phyloP scores from a whole-genome alignment of 92 coral and sea anemone species.

The Metridium senile region DNA sequence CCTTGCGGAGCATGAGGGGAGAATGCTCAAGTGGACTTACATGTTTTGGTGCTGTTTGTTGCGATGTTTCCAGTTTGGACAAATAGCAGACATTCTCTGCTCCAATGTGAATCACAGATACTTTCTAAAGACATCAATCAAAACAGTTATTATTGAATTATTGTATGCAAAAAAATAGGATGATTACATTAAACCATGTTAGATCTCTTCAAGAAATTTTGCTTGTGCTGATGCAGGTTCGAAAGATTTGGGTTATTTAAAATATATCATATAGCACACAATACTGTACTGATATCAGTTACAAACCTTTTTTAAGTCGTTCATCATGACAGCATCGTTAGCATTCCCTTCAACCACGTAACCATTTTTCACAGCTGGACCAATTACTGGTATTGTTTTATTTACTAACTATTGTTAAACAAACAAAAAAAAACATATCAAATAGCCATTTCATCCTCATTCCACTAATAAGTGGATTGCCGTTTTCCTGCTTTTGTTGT shows the following conservation, averaged over 20 bases:
- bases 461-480: no score
- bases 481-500: no score
- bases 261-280: not conserved
- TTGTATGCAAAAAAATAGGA: not conserved
- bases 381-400: no score
- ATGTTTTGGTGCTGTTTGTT: not conserved
- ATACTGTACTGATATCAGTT: not conserved
- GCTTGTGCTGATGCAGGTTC: no score
- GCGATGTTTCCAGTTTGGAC: slow-evolving; percentile 14
- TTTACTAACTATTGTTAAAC: not conserved
- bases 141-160: not conserved
- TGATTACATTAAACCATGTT: not conserved
- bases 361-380: not conserved
- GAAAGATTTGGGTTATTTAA: no score
- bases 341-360: not conserved
- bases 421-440: no score
- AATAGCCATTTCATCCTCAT: no score
- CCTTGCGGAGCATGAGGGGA: no score
- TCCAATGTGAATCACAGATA: slow-evolving; percentile 10
- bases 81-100: slow-evolving; percentile 15
- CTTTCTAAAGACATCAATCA: no score
- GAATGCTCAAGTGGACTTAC: no score
- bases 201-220: no score
- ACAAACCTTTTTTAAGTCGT: slow-evolving; percentile 4
- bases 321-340: not conserved